A percentile compares a stretch with the other conserved stretches of the same genome.
Conservation (phyloP, 2,888 invertebrate genomes). For the Julus scanicus region DNA sequence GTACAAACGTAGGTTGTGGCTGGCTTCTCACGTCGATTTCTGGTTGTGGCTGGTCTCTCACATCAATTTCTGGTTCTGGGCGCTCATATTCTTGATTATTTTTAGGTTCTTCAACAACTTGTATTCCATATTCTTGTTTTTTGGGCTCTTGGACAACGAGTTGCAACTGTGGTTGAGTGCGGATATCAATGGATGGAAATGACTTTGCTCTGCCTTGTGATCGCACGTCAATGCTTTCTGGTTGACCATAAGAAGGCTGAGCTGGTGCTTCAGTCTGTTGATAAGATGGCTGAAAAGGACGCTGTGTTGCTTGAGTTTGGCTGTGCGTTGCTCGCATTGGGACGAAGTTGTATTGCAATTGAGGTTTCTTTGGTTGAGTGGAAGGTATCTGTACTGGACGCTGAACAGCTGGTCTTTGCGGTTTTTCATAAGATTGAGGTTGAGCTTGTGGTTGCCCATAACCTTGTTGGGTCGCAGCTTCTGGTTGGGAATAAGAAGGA, state of each 20-base stretch:
- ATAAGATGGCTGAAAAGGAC: not conserved
- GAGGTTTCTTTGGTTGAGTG: not conserved
- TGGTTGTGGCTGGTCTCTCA: not conserved
- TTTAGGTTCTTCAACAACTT: not conserved
- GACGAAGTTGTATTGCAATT: not conserved
- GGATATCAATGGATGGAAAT: slow-evolving; percentile 8
- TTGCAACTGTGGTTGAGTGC: slow-evolving; percentile 46
- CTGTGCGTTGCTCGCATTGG: not conserved
- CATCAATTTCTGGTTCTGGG: slow-evolving; percentile 6
- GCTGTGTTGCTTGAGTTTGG: not conserved
- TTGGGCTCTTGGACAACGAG: not conserved
- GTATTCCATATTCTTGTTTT: not conserved
- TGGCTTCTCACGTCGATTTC: slow-evolving; percentile 15
- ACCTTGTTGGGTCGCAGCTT: not conserved
- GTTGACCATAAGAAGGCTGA: not conserved
- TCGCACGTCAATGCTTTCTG: not conserved
- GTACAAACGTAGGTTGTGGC: not conserved
- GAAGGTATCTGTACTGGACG: not conserved
- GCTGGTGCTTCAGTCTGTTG: not conserved
- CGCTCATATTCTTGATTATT: not conserved
- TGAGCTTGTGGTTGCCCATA: not conserved
- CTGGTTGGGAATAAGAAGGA: not conserved
- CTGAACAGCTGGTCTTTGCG: not conserved
- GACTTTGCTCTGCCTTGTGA: slow-evolving; percentile 5
- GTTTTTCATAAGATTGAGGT: not conserved